These are phyloP conservation scores for Cataglyphis albicans DNA, from an alignment of 2,888 invertebrate species.

Conservation along the genomic window DNA sequence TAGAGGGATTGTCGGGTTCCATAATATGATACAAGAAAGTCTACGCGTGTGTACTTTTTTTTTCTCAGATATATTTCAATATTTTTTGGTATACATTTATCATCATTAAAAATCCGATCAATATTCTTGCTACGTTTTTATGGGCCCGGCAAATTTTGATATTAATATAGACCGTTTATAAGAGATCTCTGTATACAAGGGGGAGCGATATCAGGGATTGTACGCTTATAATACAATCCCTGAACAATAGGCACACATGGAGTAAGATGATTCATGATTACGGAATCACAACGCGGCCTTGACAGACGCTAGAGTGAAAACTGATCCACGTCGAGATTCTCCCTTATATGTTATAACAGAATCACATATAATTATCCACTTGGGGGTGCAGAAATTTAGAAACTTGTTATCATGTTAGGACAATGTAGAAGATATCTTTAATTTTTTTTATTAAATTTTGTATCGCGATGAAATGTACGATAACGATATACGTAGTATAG, in stretches of 20 bases:
- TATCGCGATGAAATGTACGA: neutral
- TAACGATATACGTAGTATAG: neutral
- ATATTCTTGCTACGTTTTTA: neutral
- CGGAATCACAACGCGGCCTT: conserved; percentile 59
- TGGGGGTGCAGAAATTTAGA: neutral
- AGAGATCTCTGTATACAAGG: conserved; percentile 49
- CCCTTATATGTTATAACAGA: conserved; percentile 1
- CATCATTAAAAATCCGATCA: neutral
- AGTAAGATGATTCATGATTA: conserved; percentile 55
- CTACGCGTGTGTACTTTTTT: neutral
- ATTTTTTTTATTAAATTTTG: conserved; percentile 1
- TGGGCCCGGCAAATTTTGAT: neutral
- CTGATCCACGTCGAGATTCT: conserved; percentile 31
- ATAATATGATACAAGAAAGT: neutral
- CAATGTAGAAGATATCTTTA: neutral
- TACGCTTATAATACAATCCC: conserved; percentile 67
- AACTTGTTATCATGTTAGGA: neutral
- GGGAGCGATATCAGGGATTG: conserved; percentile 61
- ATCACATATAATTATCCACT: conserved; percentile 33
- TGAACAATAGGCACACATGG: conserved; percentile 66
- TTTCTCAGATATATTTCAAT: neutral
- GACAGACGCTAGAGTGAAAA: conserved; percentile 53
- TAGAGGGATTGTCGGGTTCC: neutral
- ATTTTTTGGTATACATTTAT: neutral
- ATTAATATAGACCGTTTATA: conserved; percentile 3